Conservation (phyloP, 2,888 invertebrate species). For the Campoplex capitator region DNA sequence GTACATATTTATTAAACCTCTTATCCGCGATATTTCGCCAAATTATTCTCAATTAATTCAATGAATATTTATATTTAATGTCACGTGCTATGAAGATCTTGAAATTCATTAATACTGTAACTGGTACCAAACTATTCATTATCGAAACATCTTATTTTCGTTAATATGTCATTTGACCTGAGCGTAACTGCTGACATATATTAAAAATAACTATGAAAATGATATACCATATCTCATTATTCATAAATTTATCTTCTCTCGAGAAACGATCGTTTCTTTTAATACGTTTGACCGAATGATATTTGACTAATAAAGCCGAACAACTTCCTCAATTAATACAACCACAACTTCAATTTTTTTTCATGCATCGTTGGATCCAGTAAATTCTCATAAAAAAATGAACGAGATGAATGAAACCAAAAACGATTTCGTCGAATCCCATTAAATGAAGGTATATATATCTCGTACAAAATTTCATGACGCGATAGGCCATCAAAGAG, state of each 20-base stretch:
- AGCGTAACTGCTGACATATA: too few relatives aligned
- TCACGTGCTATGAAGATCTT: neutral
- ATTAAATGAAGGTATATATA: neutral
- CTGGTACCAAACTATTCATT: neutral
- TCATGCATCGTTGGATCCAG: neutral
- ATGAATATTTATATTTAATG: neutral
- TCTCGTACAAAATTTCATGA: neutral
- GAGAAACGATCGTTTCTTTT: neutral
- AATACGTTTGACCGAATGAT: neutral
- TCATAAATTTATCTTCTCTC: too few relatives aligned
- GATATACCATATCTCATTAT: too few relatives aligned
- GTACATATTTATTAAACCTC: neutral
- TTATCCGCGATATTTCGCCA: neutral
- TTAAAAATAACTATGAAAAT: too few relatives aligned
- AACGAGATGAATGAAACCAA: neutral
- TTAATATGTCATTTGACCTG: too few relatives aligned
- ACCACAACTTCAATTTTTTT: neutral
- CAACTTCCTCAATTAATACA: neutral
- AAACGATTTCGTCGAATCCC: neutral
- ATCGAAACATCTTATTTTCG: neutral
- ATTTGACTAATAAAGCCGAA: neutral
- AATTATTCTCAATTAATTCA: neutral
- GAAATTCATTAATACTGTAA: neutral
- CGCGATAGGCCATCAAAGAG: slow-evolving; percentile 16
- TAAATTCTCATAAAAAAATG: neutral